phyloP scores from a whole-genome alignment of 2,113 vertebrate genomes.

The Anhinga rufa region DNA sequence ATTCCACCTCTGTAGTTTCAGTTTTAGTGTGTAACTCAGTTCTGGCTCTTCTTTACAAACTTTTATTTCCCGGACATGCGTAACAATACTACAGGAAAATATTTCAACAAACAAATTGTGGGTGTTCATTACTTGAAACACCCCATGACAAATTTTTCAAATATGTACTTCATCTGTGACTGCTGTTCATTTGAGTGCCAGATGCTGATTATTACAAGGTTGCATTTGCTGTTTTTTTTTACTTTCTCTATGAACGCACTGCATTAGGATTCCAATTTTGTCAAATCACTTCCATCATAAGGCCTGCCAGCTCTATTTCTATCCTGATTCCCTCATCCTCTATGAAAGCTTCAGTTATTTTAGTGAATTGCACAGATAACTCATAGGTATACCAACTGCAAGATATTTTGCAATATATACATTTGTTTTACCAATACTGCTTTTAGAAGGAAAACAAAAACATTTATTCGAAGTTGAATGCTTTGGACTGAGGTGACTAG shows the following conservation, averaged over 20 bases:
- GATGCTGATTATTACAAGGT: not conserved
- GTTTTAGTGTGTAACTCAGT: not conserved
- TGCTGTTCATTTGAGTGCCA: not conserved
- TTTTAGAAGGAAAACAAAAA: conserved; percentile 67
- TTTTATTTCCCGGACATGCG: not conserved
- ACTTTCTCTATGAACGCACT: not conserved
- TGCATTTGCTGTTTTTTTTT: not conserved
- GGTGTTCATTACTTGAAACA: conserved; percentile 24
- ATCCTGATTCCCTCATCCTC: not conserved
- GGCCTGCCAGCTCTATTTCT: not conserved
- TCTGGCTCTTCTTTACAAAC: not conserved
- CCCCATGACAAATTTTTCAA: conserved; percentile 23
- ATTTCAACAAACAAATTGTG: not conserved
- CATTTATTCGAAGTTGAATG: conserved; percentile 50
- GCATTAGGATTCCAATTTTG: not conserved
- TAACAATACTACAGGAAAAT: not conserved
- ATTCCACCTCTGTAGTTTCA: not conserved
- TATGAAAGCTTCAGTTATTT: not conserved
- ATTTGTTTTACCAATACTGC: not conserved
- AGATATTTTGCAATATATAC: not conserved
- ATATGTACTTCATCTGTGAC: not conserved
- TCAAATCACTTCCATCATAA: not conserved
- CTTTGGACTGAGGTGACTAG: conserved; percentile 67
- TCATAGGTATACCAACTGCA: not conserved
- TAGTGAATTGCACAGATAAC: not conserved